Conservation (phyloP, 2,888 invertebrate genomes). For the Caenorhabditis sinica region DNA sequence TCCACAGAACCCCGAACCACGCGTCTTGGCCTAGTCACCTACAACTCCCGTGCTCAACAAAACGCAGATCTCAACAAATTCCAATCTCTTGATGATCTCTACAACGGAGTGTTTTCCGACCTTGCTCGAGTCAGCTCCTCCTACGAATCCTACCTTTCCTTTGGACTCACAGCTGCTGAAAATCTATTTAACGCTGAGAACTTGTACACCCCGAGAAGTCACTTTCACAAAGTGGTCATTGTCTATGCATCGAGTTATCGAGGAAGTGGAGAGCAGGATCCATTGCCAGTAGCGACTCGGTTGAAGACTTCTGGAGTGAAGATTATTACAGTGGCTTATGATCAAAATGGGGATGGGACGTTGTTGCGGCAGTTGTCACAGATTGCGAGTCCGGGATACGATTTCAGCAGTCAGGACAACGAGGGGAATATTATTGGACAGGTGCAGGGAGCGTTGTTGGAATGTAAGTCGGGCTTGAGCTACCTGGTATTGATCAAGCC, state of each 20-base stretch:
- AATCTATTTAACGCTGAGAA: background rate
- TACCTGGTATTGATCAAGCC: too few species aligned
- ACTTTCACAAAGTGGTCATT: slow-evolving; percentile 41
- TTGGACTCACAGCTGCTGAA: slow-evolving; percentile 26
- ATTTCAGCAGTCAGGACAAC: slow-evolving; percentile 22
- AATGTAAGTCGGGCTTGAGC: too few species aligned
- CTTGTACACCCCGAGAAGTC: background rate
- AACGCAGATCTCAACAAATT: slow-evolving; percentile 6
- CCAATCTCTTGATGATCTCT: slow-evolving; percentile 8
- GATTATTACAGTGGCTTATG: slow-evolving; percentile 53
- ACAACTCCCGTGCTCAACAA: background rate
- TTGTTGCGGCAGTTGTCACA: slow-evolving; percentile 11
- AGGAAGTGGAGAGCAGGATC: slow-evolving; percentile 41
- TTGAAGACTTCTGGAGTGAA: slow-evolving; percentile 51
- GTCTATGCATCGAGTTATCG: slow-evolving; percentile 9
- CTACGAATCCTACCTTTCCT: background rate
- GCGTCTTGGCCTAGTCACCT: slow-evolving; percentile 45
- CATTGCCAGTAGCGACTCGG: slow-evolving; percentile 31
- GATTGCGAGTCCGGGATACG: slow-evolving; percentile 39
- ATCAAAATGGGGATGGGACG: slow-evolving; percentile 26
- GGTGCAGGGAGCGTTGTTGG: slow-evolving; percentile 20
- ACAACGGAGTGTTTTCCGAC: background rate
- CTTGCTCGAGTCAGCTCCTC: background rate
- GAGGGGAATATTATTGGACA: slow-evolving; percentile 32
- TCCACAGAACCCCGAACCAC: background rate